Evolutionary conservation across 2,797 vertebrate genomes (phyloP).

Genomic region (Hypotaenidia philippensis): DNA sequence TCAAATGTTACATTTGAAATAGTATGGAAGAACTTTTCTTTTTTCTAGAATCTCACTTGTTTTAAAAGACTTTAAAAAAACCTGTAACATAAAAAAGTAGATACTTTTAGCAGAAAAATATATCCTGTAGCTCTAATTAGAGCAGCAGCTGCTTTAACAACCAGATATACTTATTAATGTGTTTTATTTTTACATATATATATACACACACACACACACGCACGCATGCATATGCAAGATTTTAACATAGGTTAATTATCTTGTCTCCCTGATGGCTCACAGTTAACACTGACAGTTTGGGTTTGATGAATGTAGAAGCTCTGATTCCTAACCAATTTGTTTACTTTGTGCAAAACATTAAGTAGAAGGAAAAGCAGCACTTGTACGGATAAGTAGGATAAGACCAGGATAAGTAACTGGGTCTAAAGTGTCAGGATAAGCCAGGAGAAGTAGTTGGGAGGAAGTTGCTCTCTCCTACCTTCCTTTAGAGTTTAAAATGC

Average conservation of each 20-base stretch:
- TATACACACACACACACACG: not conserved
- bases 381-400: not conserved
- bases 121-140: not conserved
- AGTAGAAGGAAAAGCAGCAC: not conserved
- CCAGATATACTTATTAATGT: not conserved
- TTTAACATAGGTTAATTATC: not conserved
- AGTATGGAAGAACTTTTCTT: not conserved
- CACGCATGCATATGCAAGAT: not conserved
- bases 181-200: not conserved
- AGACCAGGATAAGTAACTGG: not conserved
- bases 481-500: too few species aligned
- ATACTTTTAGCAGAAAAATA: not conserved
- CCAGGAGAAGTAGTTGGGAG: not conserved
- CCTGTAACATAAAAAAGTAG: not conserved
- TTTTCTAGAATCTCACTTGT: not conserved
- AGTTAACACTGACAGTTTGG: not conserved
- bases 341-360: not conserved
- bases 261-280: not conserved
- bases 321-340: not conserved
- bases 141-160: not conserved
- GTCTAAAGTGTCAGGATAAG: not conserved
- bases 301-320: not conserved
- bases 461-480: not conserved
- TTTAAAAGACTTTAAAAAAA: not conserved
- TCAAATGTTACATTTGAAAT: not conserved